Evolutionary conservation across 2,888 invertebrate genomes (phyloP).

Genomic region (Chrysina gloriosa): DNA sequence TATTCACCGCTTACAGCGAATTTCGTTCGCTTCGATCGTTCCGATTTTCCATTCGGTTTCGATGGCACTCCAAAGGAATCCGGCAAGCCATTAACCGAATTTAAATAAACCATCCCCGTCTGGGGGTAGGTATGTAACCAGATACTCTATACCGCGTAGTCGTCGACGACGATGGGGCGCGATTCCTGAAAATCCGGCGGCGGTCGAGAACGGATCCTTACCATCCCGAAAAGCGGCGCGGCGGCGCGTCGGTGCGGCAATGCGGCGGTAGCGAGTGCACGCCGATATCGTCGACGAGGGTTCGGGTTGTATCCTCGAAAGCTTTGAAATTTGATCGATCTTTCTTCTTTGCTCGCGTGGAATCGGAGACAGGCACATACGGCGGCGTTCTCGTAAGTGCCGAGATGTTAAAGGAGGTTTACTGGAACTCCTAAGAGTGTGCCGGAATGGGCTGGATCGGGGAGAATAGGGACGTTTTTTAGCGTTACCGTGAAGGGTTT

Average conservation of each 20-base stretch:
- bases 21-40: background rate
- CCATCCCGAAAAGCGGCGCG: background rate
- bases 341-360: background rate
- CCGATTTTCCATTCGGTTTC: slow-evolving; percentile 23
- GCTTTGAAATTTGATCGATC: slow-evolving; percentile 34
- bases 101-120: slow-evolving; percentile 28
- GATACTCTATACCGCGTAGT: background rate
- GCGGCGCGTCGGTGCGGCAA: too few species aligned
- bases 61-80: slow-evolving; percentile 32
- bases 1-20: slow-evolving; percentile 3
- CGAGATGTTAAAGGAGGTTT: too few species aligned
- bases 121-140: slow-evolving; percentile 6
- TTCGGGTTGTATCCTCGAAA: slow-evolving; percentile 23
- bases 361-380: too few species aligned
- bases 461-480: too few species aligned
- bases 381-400: too few species aligned
- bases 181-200: slow-evolving; percentile 1
- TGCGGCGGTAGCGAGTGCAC: background rate
- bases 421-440: too few species aligned
- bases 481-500: too few species aligned
- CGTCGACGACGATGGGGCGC: too few species aligned
- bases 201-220: slow-evolving; percentile 1
- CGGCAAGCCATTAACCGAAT: slow-evolving; percentile 27
- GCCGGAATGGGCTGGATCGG: too few species aligned
- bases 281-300: slow-evolving; percentile 1